Base-by-base conservation (phyloP, 2,888 invertebrate species). In the Lithophane leautieri region DNA sequence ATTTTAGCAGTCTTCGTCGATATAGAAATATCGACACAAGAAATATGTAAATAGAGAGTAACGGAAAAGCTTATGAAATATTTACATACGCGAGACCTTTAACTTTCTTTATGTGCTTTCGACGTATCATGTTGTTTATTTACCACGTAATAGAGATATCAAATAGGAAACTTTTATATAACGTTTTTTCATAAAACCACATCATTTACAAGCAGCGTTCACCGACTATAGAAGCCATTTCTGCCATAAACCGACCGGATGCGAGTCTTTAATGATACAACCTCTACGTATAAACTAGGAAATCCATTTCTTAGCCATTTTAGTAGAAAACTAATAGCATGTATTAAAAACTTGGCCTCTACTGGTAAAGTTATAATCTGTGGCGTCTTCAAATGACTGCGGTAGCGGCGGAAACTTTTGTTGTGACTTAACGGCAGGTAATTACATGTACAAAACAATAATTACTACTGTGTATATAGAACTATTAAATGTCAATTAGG, bases 401-500 rank as follows among this genome's bases (percentile, higher is more conserved):
- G 42, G 52, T 34, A 60, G 9, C 25, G 12, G 16, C 34, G 14
- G n/a, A 54, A 22, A 67, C 0, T 56, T 40, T 70, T 69, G n/a
- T 61, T 56, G 12, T 77, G 2, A n/a, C 14, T 69, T 56, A 76
- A 14, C 34, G 50, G 4, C 44, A 4, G 42, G 52, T 68, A 66
- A 60, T 25, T 54, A 70, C 40, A 42, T 42, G 42, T 42, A 79
- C 4, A 50, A 69, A 66, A 54, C 69, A 28, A 40, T n/a, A 56
- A 76, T 76, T 28, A 47, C 52, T 47, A 54, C 62, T 25, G 50
- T 22, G 28, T n/a, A 16, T 78, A 50, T 25, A 34, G 14, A 63
- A 78, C 81, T 34, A 82, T 81, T 82, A 81, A 82, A 82, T 60
- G 9, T 44, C 54, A 60, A 73, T 81, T 82, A 81, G 34, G 40